These are phyloP conservation scores for Danionella dracula DNA, from an alignment of 2,797 vertebrate genomes.

Conservation along the genomic window DNA sequence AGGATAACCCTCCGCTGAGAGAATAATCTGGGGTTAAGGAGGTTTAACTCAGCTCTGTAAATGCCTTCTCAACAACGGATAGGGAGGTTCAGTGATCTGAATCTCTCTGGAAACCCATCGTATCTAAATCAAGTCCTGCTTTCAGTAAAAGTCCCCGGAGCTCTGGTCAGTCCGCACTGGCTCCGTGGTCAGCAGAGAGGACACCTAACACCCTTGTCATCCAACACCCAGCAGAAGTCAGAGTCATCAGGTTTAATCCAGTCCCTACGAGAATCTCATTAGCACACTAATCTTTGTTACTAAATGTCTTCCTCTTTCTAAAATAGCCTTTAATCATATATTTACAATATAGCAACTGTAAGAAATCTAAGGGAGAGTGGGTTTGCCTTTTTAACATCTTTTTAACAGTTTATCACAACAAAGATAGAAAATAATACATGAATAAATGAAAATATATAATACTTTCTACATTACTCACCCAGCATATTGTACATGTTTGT, in stretches of 20 bases:
- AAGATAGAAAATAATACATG: no score
- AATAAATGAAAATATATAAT: no score
- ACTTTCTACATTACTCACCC: no score
- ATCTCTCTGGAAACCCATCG: not conserved
- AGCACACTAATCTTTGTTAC: not conserved
- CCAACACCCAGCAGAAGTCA: not conserved
- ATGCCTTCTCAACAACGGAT: not conserved
- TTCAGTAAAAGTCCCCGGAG: not conserved
- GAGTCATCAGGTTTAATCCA: constrained; percentile 17
- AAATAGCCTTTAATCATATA: not conserved
- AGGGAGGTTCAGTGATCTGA: not conserved
- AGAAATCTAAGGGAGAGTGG: not conserved
- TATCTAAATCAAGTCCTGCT: not conserved
- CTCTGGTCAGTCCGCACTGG: not conserved
- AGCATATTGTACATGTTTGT: no score
- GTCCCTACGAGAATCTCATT: constrained; percentile 16
- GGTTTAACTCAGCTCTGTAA: constrained; percentile 6
- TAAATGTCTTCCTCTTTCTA: not conserved
- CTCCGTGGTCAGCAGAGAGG: not conserved
- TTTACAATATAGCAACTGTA: not conserved
- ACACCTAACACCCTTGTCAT: not conserved
- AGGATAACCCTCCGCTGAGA: not conserved
- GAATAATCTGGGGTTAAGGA: constrained; percentile 6
- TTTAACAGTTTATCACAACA: no score
- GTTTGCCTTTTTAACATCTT: no score